phyloP scores from a whole-genome alignment of 1,140 invertebrate genomes.

The Euwallacea fornicatus region DNA sequence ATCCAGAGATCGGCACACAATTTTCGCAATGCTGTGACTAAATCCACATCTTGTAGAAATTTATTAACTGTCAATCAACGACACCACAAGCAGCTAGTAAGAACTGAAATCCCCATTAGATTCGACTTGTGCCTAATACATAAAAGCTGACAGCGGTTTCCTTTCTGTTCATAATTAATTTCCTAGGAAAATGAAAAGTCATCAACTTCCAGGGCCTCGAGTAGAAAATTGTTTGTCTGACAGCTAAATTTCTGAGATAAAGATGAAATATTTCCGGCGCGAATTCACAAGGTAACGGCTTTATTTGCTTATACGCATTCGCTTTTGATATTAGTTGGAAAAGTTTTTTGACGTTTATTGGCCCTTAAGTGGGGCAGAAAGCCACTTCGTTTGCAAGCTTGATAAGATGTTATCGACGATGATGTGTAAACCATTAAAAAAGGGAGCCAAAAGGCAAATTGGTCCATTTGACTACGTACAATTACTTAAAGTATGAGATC shows the following conservation, averaged over 20 bases:
- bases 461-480: too few species aligned
- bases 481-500: too few species aligned
- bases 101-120: neutral
- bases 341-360: conserved; percentile 6
- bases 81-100: too few species aligned
- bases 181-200: conserved; percentile 9
- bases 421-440: too few species aligned
- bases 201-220: conserved; percentile 6
- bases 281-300: conserved; percentile 6
- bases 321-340: neutral
- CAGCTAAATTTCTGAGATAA: conserved; percentile 7
- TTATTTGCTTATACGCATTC: conserved; percentile 1
- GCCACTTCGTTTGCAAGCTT: too few species aligned
- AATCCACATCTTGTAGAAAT: too few species aligned
- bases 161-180: conserved; percentile 6
- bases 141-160: conserved; percentile 7
- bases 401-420: too few species aligned
- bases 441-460: too few species aligned
- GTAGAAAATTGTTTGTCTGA: conserved; percentile 10
- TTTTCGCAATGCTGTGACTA: too few species aligned
- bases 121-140: neutral
- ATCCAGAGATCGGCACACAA: too few species aligned
- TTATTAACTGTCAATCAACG: too few species aligned
- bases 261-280: conserved; percentile 6
- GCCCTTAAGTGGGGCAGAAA: neutral